phyloP scores from a whole-genome alignment of 2,113 vertebrate genomes.

The Phrynosoma blainvillii region DNA sequence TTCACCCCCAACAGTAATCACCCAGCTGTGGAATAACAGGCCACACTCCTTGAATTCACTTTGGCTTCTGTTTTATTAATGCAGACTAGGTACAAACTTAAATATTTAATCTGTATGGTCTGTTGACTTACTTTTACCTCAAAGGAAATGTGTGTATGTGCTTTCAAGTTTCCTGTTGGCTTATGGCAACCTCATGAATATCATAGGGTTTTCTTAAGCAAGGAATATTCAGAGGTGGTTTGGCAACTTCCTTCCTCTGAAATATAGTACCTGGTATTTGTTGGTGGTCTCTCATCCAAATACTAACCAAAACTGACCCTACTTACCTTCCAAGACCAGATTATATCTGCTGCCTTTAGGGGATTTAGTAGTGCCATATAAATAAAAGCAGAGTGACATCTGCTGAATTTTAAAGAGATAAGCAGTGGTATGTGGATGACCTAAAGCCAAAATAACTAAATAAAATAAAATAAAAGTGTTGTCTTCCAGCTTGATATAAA shows the following conservation, averaged over 20 bases:
- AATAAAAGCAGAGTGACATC: background rate
- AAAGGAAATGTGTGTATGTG: background rate
- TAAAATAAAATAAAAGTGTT: background rate
- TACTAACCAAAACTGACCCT: too few relatives aligned
- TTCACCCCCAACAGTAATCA: background rate
- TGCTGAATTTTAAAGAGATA: background rate
- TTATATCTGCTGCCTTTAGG: too few relatives aligned
- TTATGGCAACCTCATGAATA: background rate
- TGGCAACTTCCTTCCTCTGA: background rate
- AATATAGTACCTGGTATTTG: too few relatives aligned
- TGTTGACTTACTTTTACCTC: background rate
- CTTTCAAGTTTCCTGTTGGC: background rate
- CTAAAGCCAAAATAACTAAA: background rate
- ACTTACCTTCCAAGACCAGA: too few relatives aligned
- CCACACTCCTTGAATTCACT: background rate
- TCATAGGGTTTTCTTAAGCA: background rate
- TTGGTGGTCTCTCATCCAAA: too few relatives aligned
- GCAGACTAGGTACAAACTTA: background rate
- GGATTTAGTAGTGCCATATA: background rate
- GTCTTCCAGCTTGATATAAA: background rate
- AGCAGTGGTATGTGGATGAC: background rate
- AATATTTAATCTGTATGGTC: background rate
- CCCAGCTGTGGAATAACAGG: background rate
- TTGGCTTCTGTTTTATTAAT: background rate
- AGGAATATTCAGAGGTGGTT: background rate